phyloP scores from a whole-genome alignment of 2,888 invertebrate genomes.

The Xanthia togata region DNA sequence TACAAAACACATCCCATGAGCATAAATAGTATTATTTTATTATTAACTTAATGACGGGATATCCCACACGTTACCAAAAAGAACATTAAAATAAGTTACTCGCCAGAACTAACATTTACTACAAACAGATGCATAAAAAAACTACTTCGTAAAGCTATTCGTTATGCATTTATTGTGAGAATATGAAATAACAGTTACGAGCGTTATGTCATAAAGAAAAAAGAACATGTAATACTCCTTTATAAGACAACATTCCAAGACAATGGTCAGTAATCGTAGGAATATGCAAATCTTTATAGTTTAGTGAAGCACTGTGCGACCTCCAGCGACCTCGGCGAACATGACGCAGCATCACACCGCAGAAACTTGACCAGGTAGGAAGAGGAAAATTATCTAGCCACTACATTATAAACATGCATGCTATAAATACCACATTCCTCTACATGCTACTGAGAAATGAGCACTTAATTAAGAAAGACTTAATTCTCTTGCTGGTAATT shows the following conservation, averaged over 20 bases:
- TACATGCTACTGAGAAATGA: constrained; percentile 22
- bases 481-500: constrained; percentile 7
- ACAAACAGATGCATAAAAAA: constrained; percentile 47
- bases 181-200: constrained; percentile 55
- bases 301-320: constrained; percentile 58
- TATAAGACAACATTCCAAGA: constrained; percentile 45
- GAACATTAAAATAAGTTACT: constrained; percentile 17
- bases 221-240: constrained; percentile 38
- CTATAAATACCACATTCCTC: constrained; percentile 25
- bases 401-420: constrained; percentile 28
- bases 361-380: constrained; percentile 61
- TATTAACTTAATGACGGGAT: constrained; percentile 48
- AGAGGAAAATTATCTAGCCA: constrained; percentile 61
- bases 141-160: constrained; percentile 37
- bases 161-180: constrained; percentile 54
- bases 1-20: constrained; percentile 34
- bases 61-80: constrained; percentile 44
- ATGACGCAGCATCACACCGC: constrained; percentile 51
- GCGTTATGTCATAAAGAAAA: constrained; percentile 61
- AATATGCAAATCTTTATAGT: constrained; percentile 62
- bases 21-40: constrained; percentile 2
- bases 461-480: constrained; percentile 22
- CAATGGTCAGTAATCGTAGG: constrained; percentile 53
- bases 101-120: constrained; percentile 31
- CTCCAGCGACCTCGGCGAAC: constrained; percentile 59